phyloP scores from a whole-genome alignment of 2,888 invertebrate genomes.

The Gnatocerus cornutus region DNA sequence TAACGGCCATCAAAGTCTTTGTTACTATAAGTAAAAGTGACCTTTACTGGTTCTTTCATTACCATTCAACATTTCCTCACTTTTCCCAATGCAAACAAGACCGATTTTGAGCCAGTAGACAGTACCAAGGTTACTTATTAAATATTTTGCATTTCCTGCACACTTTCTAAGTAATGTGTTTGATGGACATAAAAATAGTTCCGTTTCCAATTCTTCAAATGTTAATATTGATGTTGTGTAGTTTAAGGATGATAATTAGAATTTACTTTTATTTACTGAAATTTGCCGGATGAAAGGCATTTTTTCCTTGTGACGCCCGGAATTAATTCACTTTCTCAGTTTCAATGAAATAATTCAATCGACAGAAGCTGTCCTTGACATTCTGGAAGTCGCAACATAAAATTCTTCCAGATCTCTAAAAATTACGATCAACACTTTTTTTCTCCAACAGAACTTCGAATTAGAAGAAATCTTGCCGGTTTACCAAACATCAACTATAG shows the following conservation, averaged over 20 bases:
- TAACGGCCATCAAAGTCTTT: neutral
- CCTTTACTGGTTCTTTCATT: constrained; percentile 34
- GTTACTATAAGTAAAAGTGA: constrained; percentile 34
- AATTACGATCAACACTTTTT: neutral
- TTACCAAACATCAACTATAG: too few relatives aligned
- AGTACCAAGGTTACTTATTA: constrained; percentile 8
- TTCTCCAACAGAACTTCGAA: too few relatives aligned
- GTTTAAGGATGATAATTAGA: too few relatives aligned
- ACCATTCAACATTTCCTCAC: constrained; percentile 36
- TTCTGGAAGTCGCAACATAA: constrained; percentile 48
- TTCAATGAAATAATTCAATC: constrained; percentile 27
- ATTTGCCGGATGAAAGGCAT: too few relatives aligned
- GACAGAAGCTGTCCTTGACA: constrained; percentile 56
- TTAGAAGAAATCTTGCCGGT: too few relatives aligned
- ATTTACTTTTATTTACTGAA: too few relatives aligned
- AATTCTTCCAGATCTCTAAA: constrained; percentile 19
- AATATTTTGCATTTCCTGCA: constrained; percentile 33
- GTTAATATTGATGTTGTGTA: too few relatives aligned
- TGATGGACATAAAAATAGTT: neutral
- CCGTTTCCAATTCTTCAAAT: too few relatives aligned
- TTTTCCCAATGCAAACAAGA: constrained; percentile 41
- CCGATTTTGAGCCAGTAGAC: constrained; percentile 26
- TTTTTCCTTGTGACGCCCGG: too few relatives aligned
- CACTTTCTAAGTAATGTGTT: constrained; percentile 14
- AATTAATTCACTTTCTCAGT: constrained; percentile 35